Conservation (phyloP, 2,113 vertebrate species). For the Laticauda colubrina region DNA sequence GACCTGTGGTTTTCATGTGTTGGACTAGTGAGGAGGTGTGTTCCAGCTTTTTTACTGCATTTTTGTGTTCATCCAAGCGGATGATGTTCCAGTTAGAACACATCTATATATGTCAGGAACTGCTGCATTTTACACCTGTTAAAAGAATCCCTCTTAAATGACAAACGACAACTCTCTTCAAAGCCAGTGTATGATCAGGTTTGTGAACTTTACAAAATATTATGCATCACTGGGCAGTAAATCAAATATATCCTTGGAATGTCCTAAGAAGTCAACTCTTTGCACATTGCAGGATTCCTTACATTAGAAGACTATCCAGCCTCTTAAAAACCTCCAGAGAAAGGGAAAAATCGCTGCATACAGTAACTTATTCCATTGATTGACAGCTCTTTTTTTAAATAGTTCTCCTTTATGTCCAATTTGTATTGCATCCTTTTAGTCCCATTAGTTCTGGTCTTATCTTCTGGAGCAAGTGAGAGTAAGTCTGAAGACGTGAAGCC, state of each 20-base stretch:
- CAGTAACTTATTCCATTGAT: not conserved
- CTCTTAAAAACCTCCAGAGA: not conserved
- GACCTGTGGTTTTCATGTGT: no score
- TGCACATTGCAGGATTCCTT: not conserved
- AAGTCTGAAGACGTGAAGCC: not conserved
- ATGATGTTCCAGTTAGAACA: no score
- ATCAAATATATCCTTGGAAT: not conserved
- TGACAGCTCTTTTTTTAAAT: not conserved
- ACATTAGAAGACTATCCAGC: not conserved
- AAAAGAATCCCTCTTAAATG: not conserved
- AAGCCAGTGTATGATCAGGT: not conserved
- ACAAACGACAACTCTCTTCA: not conserved
- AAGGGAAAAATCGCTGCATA: not conserved
- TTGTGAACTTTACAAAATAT: not conserved
- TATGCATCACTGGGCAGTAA: not conserved
- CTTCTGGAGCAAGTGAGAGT: not conserved
- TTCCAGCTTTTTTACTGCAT: no score
- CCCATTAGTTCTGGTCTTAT: not conserved
- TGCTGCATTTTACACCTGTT: not conserved
- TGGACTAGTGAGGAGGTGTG: no score
- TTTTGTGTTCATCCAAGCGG: no score
- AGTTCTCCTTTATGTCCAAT: not conserved
- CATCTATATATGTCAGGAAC: not conserved
- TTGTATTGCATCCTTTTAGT: not conserved
- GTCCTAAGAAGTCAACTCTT: not conserved